phyloP scores from a whole-genome alignment of 2,888 invertebrate genomes.

The Tethea ocularis region DNA sequence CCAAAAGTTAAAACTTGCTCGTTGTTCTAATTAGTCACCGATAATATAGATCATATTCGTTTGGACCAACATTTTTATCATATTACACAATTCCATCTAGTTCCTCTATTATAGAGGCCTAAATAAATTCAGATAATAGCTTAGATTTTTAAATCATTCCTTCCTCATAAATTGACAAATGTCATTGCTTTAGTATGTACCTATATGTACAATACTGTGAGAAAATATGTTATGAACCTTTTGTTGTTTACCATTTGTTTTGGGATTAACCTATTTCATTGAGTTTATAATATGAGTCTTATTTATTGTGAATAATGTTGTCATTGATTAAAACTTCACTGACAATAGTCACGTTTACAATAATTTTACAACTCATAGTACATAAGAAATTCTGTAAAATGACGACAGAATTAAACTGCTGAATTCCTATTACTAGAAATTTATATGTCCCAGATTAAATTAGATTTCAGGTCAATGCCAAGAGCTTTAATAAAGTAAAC shows the following conservation, averaged over 20 bases:
- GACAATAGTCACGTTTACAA: not conserved
- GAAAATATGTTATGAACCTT: not conserved
- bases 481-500: not conserved
- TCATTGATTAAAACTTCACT: not conserved
- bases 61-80: too few relatives aligned
- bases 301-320: not conserved
- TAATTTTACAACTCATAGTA: not conserved
- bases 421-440: not conserved
- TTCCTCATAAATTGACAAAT: not conserved
- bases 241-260: not conserved
- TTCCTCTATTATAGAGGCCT: too few relatives aligned
- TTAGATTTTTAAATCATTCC: not conserved
- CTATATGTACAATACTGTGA: too few relatives aligned
- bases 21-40: too few relatives aligned
- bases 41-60: too few relatives aligned
- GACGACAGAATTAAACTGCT: not conserved
- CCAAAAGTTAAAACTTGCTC: too few relatives aligned
- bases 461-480: slow-evolving; percentile 1
- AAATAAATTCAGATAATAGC: too few relatives aligned
- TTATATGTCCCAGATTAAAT: not conserved
- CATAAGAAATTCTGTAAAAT: not conserved
- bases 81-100: too few relatives aligned
- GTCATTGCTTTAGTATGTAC: too few relatives aligned
- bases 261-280: not conserved
- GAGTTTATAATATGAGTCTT: not conserved